Evolutionary conservation across 2,797 vertebrate genomes (phyloP), one percentile per base, ranked within the genome.

Genomic region (Eulemur coronatus): DNA sequence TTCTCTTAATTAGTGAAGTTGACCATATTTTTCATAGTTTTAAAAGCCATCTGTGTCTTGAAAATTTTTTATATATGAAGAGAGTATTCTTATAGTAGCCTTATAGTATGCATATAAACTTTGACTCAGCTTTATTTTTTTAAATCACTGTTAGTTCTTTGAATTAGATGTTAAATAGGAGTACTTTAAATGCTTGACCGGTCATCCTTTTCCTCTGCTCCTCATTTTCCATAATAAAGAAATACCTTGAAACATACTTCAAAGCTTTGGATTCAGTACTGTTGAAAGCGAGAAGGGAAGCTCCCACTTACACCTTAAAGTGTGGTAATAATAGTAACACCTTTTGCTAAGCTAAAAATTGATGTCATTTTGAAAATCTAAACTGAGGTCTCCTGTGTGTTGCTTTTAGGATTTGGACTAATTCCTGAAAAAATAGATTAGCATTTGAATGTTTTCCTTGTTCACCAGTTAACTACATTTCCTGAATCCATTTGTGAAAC

Each of bases 391-490:
- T 95, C 79, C 67, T 96, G 9, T 94, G 41, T 96, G 46, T 97
- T 96, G 59, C 55, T 95, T 96, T 95, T 95, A 89, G 59, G 48
- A 81, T 94, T 96, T 98, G 69, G 17, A 86, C 22, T 84, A 81
- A 96, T 96, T 93, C 86, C 38, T 96, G 63, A 94, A 96, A 94
- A 63, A 89, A 80, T 85, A 95, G 95, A 93, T 96, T 96, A 95
- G 30, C 38, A 70, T 94, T 95, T 97, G 89, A 97, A 91, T 97
- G 91, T 97, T 97, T 97, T 96, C 82, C 43, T 95, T 96, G 85
- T 97, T 98, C 73, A 61, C 78, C 57, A 91, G 72, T 97, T 98
- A 97, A 96, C 96, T 94, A 89, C 86, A 89, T 96, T 97, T 96
- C 52, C 70, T 96, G 92, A 97, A 95, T 96, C 94, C 55, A 50